Conservation (phyloP, 2,797 vertebrate species). For the Hephaestus fuliginosus region DNA sequence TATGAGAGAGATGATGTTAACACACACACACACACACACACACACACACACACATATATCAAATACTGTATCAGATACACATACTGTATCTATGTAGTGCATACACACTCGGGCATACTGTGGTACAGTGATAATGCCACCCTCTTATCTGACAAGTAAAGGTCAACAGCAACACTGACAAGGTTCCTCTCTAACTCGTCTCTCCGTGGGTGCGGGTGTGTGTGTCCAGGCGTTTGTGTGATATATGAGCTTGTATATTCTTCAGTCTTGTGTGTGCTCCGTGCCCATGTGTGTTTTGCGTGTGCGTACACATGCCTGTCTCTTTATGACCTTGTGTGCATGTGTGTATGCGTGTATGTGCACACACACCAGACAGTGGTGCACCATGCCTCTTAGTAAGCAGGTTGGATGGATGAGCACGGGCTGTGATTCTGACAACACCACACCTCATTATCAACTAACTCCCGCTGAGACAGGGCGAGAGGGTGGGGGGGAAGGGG, state of each 20-base stretch:
- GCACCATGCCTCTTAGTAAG: constrained; percentile 68
- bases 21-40: constrained; percentile 16
- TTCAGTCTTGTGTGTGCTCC: background rate
- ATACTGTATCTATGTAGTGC: background rate
- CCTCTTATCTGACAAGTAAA: constrained; percentile 37
- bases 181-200: background rate
- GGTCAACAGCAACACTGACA: constrained; percentile 38
- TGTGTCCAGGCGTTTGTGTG: constrained; percentile 2
- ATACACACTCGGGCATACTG: background rate
- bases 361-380: constrained; percentile 14
- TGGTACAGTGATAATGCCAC: constrained; percentile 28
- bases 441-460: constrained; percentile 80
- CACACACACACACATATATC: constrained; percentile 1
- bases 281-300: constrained; percentile 15
- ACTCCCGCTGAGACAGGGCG: constrained; percentile 72
- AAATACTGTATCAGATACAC: background rate
- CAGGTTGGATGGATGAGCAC: constrained; percentile 77
- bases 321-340: constrained; percentile 59
- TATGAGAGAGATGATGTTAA: constrained; percentile 1
- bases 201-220: constrained; percentile 10
- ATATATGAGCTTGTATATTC: background rate
- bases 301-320: constrained; percentile 8
- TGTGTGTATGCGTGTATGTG: constrained; percentile 17
- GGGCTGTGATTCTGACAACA: constrained; percentile 76
- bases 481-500: constrained; percentile 14